Evolutionary conservation across 2,797 vertebrate genomes (phyloP).

Genomic region (Mallotus villosus): DNA sequence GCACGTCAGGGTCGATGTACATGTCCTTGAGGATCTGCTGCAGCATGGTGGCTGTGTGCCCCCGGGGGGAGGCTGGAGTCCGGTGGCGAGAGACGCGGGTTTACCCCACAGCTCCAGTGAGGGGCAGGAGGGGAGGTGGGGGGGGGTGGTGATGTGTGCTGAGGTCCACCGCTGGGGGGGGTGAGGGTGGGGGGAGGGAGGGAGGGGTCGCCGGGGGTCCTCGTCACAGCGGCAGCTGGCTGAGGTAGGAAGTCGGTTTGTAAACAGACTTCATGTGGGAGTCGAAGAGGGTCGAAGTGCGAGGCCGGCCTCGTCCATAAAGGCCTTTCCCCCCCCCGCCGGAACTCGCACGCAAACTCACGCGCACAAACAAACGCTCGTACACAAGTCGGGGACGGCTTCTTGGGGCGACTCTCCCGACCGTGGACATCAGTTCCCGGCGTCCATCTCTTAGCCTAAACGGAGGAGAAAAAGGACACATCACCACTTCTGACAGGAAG

Average conservation of each 20-base stretch:
- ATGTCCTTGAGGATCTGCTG: conserved; percentile 63
- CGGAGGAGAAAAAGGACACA: conserved; percentile 24
- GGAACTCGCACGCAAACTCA: conserved; percentile 5
- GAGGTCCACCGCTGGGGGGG: no score
- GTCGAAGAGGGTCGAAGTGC: conserved; percentile 8
- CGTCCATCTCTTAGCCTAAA: conserved; percentile 46
- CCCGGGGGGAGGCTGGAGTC: neutral
- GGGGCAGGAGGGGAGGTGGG: no score
- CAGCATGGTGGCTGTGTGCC: conserved; percentile 48
- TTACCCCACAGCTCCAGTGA: no score
- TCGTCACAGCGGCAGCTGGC: conserved; percentile 45
- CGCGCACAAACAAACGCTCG: conserved; percentile 37
- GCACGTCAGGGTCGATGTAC: conserved; percentile 59
- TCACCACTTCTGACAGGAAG: conserved; percentile 19
- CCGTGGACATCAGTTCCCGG: conserved; percentile 45
- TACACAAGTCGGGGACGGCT: conserved; percentile 31
- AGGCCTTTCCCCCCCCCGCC: conserved; percentile 4
- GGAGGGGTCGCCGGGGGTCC: conserved; percentile 17
- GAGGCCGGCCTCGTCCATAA: conserved; percentile 14
- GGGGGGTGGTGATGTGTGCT: neutral
- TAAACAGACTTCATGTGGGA: conserved; percentile 45
- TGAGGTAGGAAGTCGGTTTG: conserved; percentile 36
- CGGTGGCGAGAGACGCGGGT: no score
- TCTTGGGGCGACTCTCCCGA: conserved; percentile 32
- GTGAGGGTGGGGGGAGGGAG: neutral